Percentiles rank a stretch among this genome's conserved stretches.
Conservation (phyloP, 2,113 vertebrate genomes). For the Sander vitreus region DNA sequence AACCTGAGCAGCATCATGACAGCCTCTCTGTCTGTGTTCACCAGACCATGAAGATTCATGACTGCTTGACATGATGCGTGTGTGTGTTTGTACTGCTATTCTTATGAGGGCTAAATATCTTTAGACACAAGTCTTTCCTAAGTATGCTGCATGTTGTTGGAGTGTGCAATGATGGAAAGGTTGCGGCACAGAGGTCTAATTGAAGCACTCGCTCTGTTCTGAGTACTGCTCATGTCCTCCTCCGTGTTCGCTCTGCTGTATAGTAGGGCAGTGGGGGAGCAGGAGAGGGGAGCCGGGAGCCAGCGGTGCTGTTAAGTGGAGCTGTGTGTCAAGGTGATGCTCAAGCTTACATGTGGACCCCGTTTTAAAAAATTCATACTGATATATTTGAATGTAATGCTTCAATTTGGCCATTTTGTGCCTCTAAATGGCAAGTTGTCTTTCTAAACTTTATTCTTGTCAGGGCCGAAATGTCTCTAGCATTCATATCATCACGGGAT, state of each 20-base stretch:
- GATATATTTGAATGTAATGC: background rate
- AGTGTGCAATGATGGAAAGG: background rate
- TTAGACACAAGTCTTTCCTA: background rate
- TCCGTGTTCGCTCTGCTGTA: slow-evolving; percentile 47
- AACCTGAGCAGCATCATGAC: slow-evolving; percentile 11
- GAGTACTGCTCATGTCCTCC: slow-evolving; percentile 19
- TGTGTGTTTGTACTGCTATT: background rate
- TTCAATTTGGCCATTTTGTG: background rate
- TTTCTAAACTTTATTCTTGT: background rate
- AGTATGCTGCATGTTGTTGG: background rate
- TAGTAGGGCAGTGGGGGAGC: slow-evolving; percentile 71
- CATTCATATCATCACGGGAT: background rate
- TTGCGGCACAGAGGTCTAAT: background rate
- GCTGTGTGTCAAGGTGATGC: background rate
- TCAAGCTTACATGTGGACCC: background rate
- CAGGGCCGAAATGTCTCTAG: background rate
- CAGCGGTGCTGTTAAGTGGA: background rate
- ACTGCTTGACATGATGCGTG: background rate
- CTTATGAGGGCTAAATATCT: background rate
- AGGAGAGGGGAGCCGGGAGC: background rate
- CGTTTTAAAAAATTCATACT: background rate
- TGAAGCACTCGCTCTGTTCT: slow-evolving; percentile 14
- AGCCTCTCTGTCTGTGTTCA: slow-evolving; percentile 24
- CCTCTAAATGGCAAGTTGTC: background rate
- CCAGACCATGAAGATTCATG: slow-evolving; percentile 17